Evolutionary conservation across 2,113 vertebrate genomes (phyloP).

Genomic region (Eonycteris spelaea): DNA sequence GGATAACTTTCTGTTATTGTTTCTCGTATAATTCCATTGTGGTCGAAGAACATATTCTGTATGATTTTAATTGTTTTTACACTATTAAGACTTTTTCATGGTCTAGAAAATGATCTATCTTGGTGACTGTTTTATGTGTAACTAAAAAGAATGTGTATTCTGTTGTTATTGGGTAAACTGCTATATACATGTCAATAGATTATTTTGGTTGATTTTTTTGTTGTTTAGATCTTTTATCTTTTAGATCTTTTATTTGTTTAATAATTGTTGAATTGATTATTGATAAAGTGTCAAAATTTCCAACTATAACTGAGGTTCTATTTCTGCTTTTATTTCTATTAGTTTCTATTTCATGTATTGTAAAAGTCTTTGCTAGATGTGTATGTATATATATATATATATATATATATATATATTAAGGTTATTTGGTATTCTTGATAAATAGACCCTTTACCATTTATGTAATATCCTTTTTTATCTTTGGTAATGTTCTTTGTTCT

Average conservation of each 20-base stretch:
- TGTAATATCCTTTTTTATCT: not conserved
- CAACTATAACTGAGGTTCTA: not conserved
- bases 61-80: not conserved
- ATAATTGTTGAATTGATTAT: not conserved
- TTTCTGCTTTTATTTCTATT: not conserved
- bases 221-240: not conserved
- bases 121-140: not conserved
- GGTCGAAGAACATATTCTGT: not conserved
- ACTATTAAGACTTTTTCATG: not conserved
- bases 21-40: not conserved
- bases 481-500: not conserved
- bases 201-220: not conserved
- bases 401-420: not conserved
- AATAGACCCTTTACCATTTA: not conserved
- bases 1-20: not conserved
- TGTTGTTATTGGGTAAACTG: not conserved
- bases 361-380: not conserved
- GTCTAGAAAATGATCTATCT: not conserved
- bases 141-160: not conserved
- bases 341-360: not conserved
- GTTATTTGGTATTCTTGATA: not conserved
- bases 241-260: not conserved
- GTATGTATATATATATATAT: too few species aligned
- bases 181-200: not conserved
- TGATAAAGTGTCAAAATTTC: not conserved